Evolutionary conservation across 2,888 invertebrate species (phyloP).

Genomic region (Agrotis ipsilon): DNA sequence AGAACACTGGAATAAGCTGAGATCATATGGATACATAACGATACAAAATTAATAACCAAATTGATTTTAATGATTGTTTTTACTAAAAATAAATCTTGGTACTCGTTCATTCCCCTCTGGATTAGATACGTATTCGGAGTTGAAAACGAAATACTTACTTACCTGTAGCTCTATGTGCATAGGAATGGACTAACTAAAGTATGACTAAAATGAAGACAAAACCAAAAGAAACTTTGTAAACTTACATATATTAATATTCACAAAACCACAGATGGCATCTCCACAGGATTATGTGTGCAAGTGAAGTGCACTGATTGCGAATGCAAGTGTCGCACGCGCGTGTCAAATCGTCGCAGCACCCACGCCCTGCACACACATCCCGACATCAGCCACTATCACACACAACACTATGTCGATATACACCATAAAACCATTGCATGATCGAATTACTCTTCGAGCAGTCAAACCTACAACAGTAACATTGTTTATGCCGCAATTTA

Average conservation of each 20-base stretch:
- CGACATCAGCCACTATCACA: slow-evolving; percentile 55
- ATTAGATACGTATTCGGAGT: neutral
- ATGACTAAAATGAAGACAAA: neutral
- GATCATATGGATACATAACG: no score
- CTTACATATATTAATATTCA: neutral
- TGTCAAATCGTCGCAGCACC: slow-evolving; percentile 85
- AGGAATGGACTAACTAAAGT: neutral
- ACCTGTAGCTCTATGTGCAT: neutral
- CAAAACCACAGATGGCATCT: slow-evolving; percentile 39
- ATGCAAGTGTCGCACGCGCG: slow-evolving; percentile 84
- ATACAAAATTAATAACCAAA: neutral
- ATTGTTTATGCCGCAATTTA: slow-evolving; percentile 38
- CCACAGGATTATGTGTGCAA: slow-evolving; percentile 62
- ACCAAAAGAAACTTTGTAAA: neutral
- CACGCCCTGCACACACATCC: slow-evolving; percentile 70
- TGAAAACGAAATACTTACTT: neutral
- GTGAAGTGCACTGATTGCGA: slow-evolving; percentile 79
- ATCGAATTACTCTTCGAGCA: slow-evolving; percentile 37
- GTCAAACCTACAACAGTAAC: slow-evolving; percentile 27
- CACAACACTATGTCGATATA: slow-evolving; percentile 54
- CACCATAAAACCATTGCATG: slow-evolving; percentile 34
- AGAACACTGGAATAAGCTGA: neutral
- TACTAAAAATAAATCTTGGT: neutral
- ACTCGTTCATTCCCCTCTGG: neutral
- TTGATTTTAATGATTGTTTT: neutral